Percentiles rank a stretch among this genome's conserved stretches.
Evolutionary conservation across 2,888 invertebrate genomes (phyloP).

Genomic region (Tiphia femorata): DNA sequence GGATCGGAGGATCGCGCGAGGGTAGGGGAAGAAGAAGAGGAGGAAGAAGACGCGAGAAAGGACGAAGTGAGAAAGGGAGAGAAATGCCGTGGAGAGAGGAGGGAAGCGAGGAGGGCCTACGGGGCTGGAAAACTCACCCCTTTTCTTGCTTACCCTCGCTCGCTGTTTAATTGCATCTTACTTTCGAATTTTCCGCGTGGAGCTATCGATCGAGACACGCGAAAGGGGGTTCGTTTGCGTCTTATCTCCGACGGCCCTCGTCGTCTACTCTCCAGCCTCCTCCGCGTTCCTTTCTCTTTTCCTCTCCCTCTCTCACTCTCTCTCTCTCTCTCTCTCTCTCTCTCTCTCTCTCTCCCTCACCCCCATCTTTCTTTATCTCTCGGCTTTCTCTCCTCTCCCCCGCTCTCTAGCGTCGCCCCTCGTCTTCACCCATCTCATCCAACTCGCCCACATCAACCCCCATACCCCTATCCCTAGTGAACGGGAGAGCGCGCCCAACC

Average conservation of each 20-base stretch:
- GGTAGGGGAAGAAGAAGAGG: slow-evolving; percentile 17
- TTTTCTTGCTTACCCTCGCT: slow-evolving; percentile 69
- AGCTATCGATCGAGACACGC: slow-evolving; percentile 69
- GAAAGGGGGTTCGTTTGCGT: slow-evolving; percentile 67
- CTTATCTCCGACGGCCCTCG: slow-evolving; percentile 67
- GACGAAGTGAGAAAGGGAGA: slow-evolving; percentile 26
- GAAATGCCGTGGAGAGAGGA: slow-evolving; percentile 14
- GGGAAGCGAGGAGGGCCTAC: slow-evolving; percentile 43
- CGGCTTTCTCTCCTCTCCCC: slow-evolving; percentile 6
- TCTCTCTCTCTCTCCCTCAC: slow-evolving; percentile 28
- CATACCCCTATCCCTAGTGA: neutral
- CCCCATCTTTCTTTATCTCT: slow-evolving; percentile 15
- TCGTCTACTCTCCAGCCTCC: slow-evolving; percentile 47
- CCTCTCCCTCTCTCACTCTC: slow-evolving; percentile 30
- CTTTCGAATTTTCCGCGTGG: slow-evolving; percentile 70
- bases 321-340: slow-evolving; percentile 39
- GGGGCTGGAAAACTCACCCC: slow-evolving; percentile 68
- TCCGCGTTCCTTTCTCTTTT: slow-evolving; percentile 27
- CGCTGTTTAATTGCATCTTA: slow-evolving; percentile 70
- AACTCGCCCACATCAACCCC: slow-evolving; percentile 1
- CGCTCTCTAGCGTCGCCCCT: neutral
- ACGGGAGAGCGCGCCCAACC: neutral
- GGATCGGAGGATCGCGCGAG: neutral
- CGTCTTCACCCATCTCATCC: slow-evolving; percentile 1
- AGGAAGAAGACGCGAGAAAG: slow-evolving; percentile 42